Base-by-base conservation (phyloP, 2,113 vertebrate species). In the Cygnus buccinator region DNA sequence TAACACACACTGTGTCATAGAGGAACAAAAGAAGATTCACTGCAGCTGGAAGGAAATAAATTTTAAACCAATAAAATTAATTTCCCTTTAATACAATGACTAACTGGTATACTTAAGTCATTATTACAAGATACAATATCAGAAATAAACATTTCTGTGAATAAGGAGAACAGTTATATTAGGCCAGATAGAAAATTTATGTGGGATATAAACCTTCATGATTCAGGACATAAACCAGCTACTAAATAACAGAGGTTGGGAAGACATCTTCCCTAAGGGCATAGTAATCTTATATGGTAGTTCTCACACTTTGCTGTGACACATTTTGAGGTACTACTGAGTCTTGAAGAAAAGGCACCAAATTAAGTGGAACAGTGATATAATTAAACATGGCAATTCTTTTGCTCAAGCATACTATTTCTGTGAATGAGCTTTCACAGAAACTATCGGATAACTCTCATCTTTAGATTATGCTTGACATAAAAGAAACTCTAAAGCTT, bases 81-180 rank as follows among this genome's bases (percentile, higher is more conserved):
- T 93, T 95, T 89, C 23, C 26, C 57, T 86, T 88, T 71, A 80
- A 52, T 58, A 59, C 20, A 59, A 33, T 94, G 84, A 78, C 54
- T 79, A 93, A 71, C 74, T 76, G 73, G 41, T 52, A 44, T 79
- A 73, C 22, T 89, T 84, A 82, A 87, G 37, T 79, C 58, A 87
- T 91, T 91, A 82, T 39, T 25, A 70, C 25, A 87, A 91, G 57
- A 89, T 81, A 79, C 74, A 87, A 39, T 55, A 92, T 86, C 50
- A 91, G 76, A 75, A 94, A 93, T 89, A 94, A 94, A 87, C n/a
- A 50, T 73, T 92, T 89, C 74, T 95, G 37, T 89, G 76, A 87
- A 85, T 89, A 95, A 91, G 26, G 35, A 90, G 83, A 93, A 70
- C n/a, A 66, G 31, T 92, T 93, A 72, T 50, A 92, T 89, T 94